phyloP scores from a whole-genome alignment of 1,140 invertebrate genomes.

The Pseudomyrmex cubaensis region DNA sequence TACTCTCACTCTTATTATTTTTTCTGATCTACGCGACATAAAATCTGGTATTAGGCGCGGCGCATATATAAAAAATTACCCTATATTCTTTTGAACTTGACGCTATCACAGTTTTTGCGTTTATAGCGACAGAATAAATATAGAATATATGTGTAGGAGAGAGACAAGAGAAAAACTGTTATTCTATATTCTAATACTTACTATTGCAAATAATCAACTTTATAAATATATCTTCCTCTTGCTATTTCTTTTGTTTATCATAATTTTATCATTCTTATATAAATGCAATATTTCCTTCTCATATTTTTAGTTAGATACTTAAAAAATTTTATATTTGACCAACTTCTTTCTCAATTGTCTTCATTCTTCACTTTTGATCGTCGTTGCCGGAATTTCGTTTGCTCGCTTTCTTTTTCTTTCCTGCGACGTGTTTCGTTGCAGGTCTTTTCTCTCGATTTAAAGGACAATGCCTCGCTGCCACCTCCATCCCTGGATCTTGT shows the following conservation, averaged over 20 bases:
- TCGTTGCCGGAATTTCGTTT: conserved; percentile 51
- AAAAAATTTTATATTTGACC: not conserved
- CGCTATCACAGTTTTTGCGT: not conserved
- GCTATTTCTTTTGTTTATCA: too few species aligned
- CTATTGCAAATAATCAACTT: not conserved
- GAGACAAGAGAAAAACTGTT: too few species aligned
- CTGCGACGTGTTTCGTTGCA: conserved; percentile 39
- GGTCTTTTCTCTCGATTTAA: conserved; percentile 58
- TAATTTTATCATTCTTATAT: too few species aligned
- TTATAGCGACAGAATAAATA: not conserved
- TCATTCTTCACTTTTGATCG: not conserved
- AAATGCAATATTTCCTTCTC: not conserved
- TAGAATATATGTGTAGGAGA: too few species aligned
- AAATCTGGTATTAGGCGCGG: too few species aligned
- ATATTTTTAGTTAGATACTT: not conserved
- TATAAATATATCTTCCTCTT: not conserved
- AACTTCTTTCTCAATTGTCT: not conserved
- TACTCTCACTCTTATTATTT: too few species aligned
- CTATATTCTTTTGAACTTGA: not conserved
- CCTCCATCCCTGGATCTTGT: conserved; percentile 3
- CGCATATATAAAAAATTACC: too few species aligned
- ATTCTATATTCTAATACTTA: too few species aligned
- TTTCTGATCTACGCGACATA: too few species aligned
- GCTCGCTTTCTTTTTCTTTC: conserved; percentile 10
- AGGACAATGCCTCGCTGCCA: conserved; percentile 41